phyloP scores from a whole-genome alignment of 2,888 invertebrate genomes.

The Caenorhabditis sinica region DNA sequence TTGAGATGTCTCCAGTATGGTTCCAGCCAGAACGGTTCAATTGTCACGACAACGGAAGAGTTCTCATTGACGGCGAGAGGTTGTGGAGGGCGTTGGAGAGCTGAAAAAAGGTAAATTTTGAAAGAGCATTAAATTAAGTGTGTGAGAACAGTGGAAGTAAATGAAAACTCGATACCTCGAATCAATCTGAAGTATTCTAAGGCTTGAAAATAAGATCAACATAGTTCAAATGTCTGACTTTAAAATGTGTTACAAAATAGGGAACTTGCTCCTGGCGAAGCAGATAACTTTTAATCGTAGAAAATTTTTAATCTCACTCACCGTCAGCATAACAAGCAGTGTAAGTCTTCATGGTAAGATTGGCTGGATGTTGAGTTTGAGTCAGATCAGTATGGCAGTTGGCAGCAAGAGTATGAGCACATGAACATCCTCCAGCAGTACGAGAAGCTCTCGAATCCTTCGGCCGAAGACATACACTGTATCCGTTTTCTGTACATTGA shows the following conservation, averaged over 20 bases:
- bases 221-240: no score
- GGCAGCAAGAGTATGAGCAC: slow-evolving; percentile 73
- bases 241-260: no score
- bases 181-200: no score
- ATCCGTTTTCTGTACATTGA: slow-evolving; percentile 80
- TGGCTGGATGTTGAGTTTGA: slow-evolving; percentile 68
- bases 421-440: slow-evolving; percentile 69
- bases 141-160: no score
- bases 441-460: slow-evolving; percentile 67
- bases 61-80: slow-evolving; percentile 77
- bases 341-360: slow-evolving; percentile 73
- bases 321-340: slow-evolving; percentile 69
- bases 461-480: slow-evolving; percentile 69
- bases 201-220: no score
- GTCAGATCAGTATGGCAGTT: slow-evolving; percentile 73
- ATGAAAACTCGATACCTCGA: no score
- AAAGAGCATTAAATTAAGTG: no score
- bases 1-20: slow-evolving; percentile 80
- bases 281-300: no score
- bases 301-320: slow-evolving; percentile 2
- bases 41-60: slow-evolving; percentile 76
- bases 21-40: slow-evolving; percentile 82
- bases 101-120: no score
- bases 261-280: no score
- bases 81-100: slow-evolving; percentile 78